Percentiles rank a stretch among this genome's conserved stretches.
These are phyloP conservation scores for Hoplodrina ambigua DNA, from an alignment of 2,888 invertebrate genomes.

Conservation along the genomic window DNA sequence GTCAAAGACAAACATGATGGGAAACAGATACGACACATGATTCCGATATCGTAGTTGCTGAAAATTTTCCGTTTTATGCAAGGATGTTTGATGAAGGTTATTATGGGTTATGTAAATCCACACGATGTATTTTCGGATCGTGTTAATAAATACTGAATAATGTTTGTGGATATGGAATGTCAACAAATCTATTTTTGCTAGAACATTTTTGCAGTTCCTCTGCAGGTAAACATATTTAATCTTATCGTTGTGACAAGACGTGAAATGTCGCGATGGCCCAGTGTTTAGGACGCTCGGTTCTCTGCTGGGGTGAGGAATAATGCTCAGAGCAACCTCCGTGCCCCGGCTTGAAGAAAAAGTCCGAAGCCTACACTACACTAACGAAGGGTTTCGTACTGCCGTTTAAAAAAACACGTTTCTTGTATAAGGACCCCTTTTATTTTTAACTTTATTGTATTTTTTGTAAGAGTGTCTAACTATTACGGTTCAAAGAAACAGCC, in stretches of 20 bases:
- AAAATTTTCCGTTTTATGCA: conserved; percentile 46
- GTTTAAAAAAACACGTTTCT: too few species aligned
- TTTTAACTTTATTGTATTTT: too few species aligned
- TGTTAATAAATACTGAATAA: conserved; percentile 10
- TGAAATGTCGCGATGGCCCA: too few species aligned
- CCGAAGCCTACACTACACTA: too few species aligned
- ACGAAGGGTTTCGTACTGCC: too few species aligned
- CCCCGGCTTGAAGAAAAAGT: too few species aligned
- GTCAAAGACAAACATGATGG: conserved; percentile 43
- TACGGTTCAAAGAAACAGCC: too few species aligned
- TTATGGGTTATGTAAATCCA: conserved; percentile 21
- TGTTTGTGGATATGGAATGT: background rate
- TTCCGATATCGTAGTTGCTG: conserved; percentile 22
- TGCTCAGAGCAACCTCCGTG: too few species aligned
- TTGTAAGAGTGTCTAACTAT: too few species aligned
- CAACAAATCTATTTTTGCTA: conserved; percentile 11
- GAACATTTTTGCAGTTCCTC: conserved; percentile 2
- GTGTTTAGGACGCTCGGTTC: too few species aligned
- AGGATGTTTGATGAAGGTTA: conserved; percentile 52
- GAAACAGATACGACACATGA: conserved; percentile 41
- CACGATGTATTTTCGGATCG: conserved; percentile 23
- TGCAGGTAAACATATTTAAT: background rate
- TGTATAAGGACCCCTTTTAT: too few species aligned
- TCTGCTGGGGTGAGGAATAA: too few species aligned
- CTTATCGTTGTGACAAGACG: background rate